A percentile compares a stretch with the other conserved stretches of the same genome.
Conservation (phyloP, 2,888 invertebrate genomes). For the Cataglyphis albicans region DNA sequence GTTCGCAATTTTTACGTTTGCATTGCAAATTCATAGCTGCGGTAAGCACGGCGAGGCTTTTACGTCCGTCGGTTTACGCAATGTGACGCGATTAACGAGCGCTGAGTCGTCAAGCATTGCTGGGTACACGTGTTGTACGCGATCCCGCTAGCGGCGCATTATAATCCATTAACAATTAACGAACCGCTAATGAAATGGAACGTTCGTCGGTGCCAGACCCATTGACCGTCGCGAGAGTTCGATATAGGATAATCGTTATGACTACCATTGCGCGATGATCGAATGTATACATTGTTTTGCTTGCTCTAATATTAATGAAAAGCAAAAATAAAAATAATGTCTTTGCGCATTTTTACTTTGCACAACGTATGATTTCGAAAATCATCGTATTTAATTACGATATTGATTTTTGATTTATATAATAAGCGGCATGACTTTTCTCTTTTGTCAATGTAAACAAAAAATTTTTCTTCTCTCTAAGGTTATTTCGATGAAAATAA, state of each 20-base stretch:
- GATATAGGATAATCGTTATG: constrained; percentile 64
- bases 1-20: constrained; percentile 51
- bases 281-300: constrained; percentile 33
- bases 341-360: background rate
- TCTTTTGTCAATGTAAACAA: background rate
- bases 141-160: constrained; percentile 50
- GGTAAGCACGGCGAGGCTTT: constrained; percentile 42
- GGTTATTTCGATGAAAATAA: background rate
- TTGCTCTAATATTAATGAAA: constrained; percentile 15
- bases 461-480: background rate
- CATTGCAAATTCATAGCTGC: constrained; percentile 54
- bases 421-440: background rate
- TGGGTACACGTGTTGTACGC: constrained; percentile 35
- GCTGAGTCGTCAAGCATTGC: constrained; percentile 28
- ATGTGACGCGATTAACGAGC: constrained; percentile 69
- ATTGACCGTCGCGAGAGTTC: constrained; percentile 42
- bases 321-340: background rate
- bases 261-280: constrained; percentile 56
- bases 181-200: constrained; percentile 74
- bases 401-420: background rate
- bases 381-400: background rate
- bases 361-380: background rate
- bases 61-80: constrained; percentile 31
- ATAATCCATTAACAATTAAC: constrained; percentile 75
- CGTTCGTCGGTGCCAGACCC: constrained; percentile 28